Percentiles rank a stretch among this genome's conserved stretches.
phyloP scores from a whole-genome alignment of 2,797 vertebrate genomes.

The Urocyon cinereoargenteus region DNA sequence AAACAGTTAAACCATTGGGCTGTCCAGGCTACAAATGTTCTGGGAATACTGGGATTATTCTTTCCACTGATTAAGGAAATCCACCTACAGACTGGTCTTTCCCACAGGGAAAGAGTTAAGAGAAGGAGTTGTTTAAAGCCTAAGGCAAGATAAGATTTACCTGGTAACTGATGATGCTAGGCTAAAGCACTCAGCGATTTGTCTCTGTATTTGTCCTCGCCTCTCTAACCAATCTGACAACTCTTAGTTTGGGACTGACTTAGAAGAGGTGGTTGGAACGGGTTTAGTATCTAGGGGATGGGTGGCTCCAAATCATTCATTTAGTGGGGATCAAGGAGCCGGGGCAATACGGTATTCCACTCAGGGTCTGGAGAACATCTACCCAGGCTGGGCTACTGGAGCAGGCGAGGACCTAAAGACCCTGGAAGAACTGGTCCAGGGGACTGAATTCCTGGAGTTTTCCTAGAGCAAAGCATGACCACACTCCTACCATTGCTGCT shows the following conservation, averaged over 20 bases:
- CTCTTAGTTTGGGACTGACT: neutral
- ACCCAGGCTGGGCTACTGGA: neutral
- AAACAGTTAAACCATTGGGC: neutral
- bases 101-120: neutral
- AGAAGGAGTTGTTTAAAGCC: neutral
- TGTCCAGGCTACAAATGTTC: neutral
- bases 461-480: constrained; percentile 35
- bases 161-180: constrained; percentile 77
- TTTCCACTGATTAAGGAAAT: neutral
- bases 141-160: constrained; percentile 44
- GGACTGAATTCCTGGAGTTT: neutral
- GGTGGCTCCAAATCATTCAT: neutral
- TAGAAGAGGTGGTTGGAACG: neutral
- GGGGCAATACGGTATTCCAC: neutral
- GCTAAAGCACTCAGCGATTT: constrained; percentile 42
- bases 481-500: constrained; percentile 64
- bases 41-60: neutral
- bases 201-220: neutral
- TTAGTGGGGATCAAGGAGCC: neutral
- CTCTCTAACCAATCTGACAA: neutral
- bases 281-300: neutral
- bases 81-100: neutral
- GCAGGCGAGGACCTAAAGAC: neutral
- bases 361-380: neutral
- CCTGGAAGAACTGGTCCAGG: constrained; percentile 40